A percentile compares a stretch with the other conserved stretches of the same genome.
These are phyloP conservation scores for Corvus moneduloides DNA, from an alignment of 2,113 vertebrate genomes.

Conservation along the genomic window DNA sequence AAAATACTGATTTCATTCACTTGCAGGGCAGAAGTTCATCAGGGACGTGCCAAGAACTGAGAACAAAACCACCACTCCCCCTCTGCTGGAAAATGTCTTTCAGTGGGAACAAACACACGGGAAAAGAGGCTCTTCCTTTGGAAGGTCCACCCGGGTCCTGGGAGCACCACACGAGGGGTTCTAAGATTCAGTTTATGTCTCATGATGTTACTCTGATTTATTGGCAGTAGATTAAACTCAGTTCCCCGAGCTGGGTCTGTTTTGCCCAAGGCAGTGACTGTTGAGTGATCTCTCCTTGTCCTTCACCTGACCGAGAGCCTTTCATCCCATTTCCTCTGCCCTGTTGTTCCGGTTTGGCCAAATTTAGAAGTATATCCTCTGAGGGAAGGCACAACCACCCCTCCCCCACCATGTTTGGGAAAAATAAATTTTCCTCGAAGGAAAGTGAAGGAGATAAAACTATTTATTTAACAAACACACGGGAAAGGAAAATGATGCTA, in stretches of 20 bases:
- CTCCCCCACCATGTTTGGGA: no score
- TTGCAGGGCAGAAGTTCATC: conserved; percentile 48
- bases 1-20: conserved; percentile 67
- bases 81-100: neutral
- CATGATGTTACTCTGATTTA: neutral
- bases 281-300: neutral
- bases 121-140: neutral
- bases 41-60: neutral
- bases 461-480: no score
- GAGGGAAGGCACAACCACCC: no score
- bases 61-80: neutral
- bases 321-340: neutral
- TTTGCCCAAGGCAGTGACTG: neutral
- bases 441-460: no score
- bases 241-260: neutral
- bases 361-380: no score
- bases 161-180: neutral
- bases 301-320: neutral
- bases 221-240: neutral
- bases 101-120: neutral
- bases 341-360: neutral
- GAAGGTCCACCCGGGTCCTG: neutral
- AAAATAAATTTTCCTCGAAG: no score
- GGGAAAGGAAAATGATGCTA: no score
- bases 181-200: neutral